Conservation (phyloP, 2,888 invertebrate genomes). For the Idaea biselata region DNA sequence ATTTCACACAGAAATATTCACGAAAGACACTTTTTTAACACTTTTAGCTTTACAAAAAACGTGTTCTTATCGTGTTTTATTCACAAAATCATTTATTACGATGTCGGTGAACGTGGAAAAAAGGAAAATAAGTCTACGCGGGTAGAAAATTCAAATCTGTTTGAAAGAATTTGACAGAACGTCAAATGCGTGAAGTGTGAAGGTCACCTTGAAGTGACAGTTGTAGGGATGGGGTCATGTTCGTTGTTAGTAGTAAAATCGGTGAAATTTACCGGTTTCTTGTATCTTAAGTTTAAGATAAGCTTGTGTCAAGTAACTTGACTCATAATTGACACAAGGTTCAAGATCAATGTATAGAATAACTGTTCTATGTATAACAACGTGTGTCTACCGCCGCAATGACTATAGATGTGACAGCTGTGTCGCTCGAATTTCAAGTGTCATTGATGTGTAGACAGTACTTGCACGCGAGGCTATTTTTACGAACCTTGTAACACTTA, state of each 20-base stretch:
- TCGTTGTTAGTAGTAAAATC: background rate
- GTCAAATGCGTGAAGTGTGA: slow-evolving; percentile 61
- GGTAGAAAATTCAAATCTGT: slow-evolving; percentile 70
- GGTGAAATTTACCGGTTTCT: background rate
- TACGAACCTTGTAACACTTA: no score
- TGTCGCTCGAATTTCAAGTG: no score
- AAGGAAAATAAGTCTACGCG: slow-evolving; percentile 64
- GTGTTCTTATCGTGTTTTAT: slow-evolving; percentile 41
- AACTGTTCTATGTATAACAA: no score
- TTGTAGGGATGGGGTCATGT: slow-evolving; percentile 18
- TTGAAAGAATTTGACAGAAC: slow-evolving; percentile 61
- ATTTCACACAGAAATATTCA: slow-evolving; percentile 16
- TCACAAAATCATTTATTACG: slow-evolving; percentile 40
- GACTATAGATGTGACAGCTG: no score
- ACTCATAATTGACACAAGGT: no score
- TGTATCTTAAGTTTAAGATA: no score
- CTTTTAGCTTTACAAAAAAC: slow-evolving; percentile 55
- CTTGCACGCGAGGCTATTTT: no score
- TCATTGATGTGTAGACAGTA: no score
- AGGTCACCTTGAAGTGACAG: slow-evolving; percentile 77
- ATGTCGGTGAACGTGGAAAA: slow-evolving; percentile 48
- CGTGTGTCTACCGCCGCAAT: no score
- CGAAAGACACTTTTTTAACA: slow-evolving; percentile 49
- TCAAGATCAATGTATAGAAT: no score
- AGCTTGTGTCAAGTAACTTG: no score